These are phyloP conservation scores for Pachyrhynchus sulphureomaculatus DNA, from an alignment of 1,140 invertebrate genomes.

Conservation along the genomic window DNA sequence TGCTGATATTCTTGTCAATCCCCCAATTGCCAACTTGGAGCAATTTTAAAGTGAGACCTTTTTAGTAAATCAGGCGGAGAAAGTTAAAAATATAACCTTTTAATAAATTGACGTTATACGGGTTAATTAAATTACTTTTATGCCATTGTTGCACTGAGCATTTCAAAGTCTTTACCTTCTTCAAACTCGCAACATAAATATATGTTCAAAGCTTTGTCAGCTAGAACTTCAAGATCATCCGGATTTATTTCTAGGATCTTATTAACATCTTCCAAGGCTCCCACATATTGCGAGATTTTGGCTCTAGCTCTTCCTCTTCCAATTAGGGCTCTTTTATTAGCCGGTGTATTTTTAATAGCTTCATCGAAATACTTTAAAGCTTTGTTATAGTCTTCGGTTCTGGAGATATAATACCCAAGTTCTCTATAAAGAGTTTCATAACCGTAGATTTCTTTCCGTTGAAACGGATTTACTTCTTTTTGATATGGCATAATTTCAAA, in stretches of 20 bases:
- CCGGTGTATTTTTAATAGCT: slow-evolving; percentile 51
- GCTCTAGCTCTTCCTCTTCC: slow-evolving; percentile 55
- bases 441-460: slow-evolving; percentile 51
- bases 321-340: slow-evolving; percentile 54
- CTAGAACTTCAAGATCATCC: slow-evolving; percentile 52
- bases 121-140: no score
- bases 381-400: slow-evolving; percentile 34
- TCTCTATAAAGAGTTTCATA: slow-evolving; percentile 56
- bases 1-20: no score
- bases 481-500: no score
- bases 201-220: slow-evolving; percentile 56
- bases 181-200: slow-evolving; percentile 59
- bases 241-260: slow-evolving; percentile 54
- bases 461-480: slow-evolving; percentile 32
- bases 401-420: slow-evolving; percentile 53
- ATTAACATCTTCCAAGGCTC: slow-evolving; percentile 55
- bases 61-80: no score
- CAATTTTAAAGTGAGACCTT: no score
- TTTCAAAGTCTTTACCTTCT: slow-evolving; percentile 45
- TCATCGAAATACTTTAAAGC: slow-evolving; percentile 52
- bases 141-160: no score
- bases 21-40: no score
- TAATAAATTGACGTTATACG: no score
- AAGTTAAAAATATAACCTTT: no score
- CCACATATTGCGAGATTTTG: slow-evolving; percentile 54